Evolutionary conservation across 2,797 vertebrate genomes (phyloP), one percentile per base, ranked within the genome.

Genomic region (Bradypodion pumilum): DNA sequence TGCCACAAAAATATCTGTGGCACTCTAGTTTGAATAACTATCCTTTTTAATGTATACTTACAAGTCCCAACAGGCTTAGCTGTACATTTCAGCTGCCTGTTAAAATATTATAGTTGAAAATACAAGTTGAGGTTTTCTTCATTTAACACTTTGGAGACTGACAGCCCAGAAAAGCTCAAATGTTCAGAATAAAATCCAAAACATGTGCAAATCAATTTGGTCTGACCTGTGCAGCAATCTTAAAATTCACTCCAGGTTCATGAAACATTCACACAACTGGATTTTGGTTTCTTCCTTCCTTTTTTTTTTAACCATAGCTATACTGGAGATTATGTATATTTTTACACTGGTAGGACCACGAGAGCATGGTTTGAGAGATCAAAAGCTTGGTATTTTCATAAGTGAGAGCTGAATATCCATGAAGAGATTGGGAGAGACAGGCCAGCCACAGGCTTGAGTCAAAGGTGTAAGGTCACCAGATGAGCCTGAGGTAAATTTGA

Each of bases 171-270:
- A 19, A 9, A 69, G n/a, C 66, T 40, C 19, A 63, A 35, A 63
- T 12, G 2, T 1, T 80, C 74, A 40, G 73, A 83, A 84, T 37
- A 66, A 86, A 86, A 90, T 2, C 80, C 42, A 83, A 86, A 5
- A 9, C 62, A 63, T 75, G 52, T 15, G 69, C 70, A 0, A 15
- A 72, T 84, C 66, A 16, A 62, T 19, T 60, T 7, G 35, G 6
- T 23, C 37, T 15, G 81, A 40, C 3, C 5, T 52, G 79, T 13
- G 42, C 29, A 78, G 40, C 7, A 1, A 56, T 4, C 16, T 62
- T 89, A 42, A 89, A 80, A 84, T 40, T 2, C 16, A 85, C 2
- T 15, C 7, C 78, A 78, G 46, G 27, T 52, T 87, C 49, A 76
- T 10, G 59, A 83, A 88, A 77, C 52, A 79, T 85, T 81, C 78